phyloP scores from a whole-genome alignment of 2,888 invertebrate species.

The Drosophila neutralis region DNA sequence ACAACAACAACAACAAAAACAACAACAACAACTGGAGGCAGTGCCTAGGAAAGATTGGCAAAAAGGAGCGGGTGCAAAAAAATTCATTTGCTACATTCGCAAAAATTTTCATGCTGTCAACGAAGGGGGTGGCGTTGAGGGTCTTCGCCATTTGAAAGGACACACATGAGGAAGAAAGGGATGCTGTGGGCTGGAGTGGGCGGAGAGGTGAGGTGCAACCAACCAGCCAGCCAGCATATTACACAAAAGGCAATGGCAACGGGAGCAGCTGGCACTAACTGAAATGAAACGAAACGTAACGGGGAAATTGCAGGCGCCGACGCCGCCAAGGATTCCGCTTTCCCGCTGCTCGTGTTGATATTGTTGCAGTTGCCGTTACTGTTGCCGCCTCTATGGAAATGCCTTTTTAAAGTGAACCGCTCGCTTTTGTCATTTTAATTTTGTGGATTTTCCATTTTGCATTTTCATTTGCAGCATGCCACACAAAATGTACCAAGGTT shows the following conservation, averaged over 20 bases:
- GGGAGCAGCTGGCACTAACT: slow-evolving; percentile 77
- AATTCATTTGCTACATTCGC: slow-evolving; percentile 82
- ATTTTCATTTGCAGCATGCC: slow-evolving; percentile 69
- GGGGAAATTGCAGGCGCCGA: slow-evolving; percentile 71
- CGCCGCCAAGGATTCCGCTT: slow-evolving; percentile 16
- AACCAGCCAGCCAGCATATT: slow-evolving; percentile 47
- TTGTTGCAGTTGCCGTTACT: neutral
- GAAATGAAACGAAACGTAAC: slow-evolving; percentile 80
- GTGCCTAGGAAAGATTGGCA: slow-evolving; percentile 48
- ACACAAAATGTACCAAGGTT: slow-evolving; percentile 56
- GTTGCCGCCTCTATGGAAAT: slow-evolving; percentile 58
- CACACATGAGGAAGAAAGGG: slow-evolving; percentile 42
- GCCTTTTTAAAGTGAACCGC: slow-evolving; percentile 77
- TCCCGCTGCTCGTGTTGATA: slow-evolving; percentile 1
- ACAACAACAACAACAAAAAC: slow-evolving; percentile 14
- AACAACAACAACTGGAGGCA: slow-evolving; percentile 14
- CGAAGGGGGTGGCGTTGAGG: slow-evolving; percentile 13
- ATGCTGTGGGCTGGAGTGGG: neutral
- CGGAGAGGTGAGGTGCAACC: slow-evolving; percentile 12
- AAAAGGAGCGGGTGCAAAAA: slow-evolving; percentile 57
- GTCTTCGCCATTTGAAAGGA: slow-evolving; percentile 50
- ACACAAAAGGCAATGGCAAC: slow-evolving; percentile 65
- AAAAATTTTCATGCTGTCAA: slow-evolving; percentile 70
- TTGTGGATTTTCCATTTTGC: slow-evolving; percentile 76
- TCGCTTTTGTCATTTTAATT: slow-evolving; percentile 81